phyloP scores from a whole-genome alignment of 92 coral and sea anemone genomes.

The Epizoanthus fatuus region DNA sequence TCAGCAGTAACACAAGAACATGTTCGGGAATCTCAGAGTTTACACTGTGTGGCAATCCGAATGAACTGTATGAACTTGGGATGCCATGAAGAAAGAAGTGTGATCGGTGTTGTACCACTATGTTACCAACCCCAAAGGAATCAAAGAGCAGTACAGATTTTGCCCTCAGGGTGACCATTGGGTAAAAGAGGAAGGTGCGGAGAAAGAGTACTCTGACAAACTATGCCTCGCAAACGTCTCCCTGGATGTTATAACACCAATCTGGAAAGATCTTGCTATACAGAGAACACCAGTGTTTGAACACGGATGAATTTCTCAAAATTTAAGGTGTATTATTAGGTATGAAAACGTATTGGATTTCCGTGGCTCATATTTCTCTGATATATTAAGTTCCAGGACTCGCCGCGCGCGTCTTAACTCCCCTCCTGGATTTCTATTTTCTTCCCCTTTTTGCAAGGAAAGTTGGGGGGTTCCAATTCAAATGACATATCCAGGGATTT shows the following conservation, averaged over 20 bases:
- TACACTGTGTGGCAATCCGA: constrained; percentile 3
- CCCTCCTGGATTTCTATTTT: too few species aligned
- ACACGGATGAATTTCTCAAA: neutral
- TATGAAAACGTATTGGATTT: too few species aligned
- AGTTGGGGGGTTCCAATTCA: too few species aligned
- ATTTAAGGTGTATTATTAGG: neutral
- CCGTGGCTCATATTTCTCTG: too few species aligned
- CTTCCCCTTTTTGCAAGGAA: too few species aligned
- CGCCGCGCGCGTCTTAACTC: too few species aligned
- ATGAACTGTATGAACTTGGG: neutral
- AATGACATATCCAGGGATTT: too few species aligned
- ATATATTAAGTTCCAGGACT: too few species aligned
- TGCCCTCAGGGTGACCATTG: constrained; percentile 4
- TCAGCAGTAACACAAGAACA: too few species aligned
- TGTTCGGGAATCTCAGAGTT: too few species aligned
- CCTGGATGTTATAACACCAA: constrained; percentile 1
- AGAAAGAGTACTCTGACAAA: neutral
- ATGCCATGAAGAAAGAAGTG: constrained; percentile 17
- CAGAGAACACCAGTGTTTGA: neutral
- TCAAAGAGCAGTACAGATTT: neutral
- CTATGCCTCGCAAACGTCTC: neutral
- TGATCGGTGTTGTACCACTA: constrained; percentile 2
- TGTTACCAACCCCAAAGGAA: neutral
- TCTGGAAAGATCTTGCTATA: constrained; percentile 9
- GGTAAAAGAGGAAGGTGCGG: neutral